Percentiles rank a stretch among this genome's conserved stretches.
phyloP scores from a whole-genome alignment of 2,797 vertebrate species.

The Pipistrellus pygmaeus region DNA sequence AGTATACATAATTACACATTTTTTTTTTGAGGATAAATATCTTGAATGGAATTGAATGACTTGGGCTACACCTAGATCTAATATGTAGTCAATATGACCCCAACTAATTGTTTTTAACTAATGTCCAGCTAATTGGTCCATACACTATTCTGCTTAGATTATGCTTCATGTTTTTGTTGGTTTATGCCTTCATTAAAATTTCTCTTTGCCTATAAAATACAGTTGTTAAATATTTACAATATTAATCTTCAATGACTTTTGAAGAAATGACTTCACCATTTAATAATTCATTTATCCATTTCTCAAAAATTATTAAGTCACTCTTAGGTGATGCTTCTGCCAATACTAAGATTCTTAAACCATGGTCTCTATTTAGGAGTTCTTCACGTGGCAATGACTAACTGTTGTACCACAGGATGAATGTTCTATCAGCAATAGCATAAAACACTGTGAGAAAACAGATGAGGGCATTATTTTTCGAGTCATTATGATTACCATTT shows the following conservation, averaged over 20 bases:
- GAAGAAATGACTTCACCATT: background rate
- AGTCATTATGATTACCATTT: background rate
- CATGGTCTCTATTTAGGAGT: background rate
- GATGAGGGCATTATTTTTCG: background rate
- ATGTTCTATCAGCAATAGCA: background rate
- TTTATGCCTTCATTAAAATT: background rate
- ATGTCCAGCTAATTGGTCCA: background rate
- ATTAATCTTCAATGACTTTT: background rate
- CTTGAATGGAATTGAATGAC: background rate
- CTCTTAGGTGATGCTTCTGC: background rate
- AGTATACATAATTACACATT: background rate
- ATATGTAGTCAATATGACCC: background rate
- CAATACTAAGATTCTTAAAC: slow-evolving; percentile 2
- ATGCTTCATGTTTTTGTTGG: background rate
- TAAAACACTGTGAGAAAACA: background rate
- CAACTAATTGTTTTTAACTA: background rate
- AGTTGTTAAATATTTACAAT: background rate
- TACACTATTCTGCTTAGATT: background rate
- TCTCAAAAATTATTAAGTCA: background rate
- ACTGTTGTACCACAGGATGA: background rate
- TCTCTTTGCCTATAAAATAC: background rate
- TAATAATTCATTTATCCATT: background rate
- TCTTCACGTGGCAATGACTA: background rate
- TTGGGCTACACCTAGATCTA: background rate
- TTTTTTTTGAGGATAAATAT: background rate